Conservation (phyloP, 2,113 vertebrate species). For the Alaudala cheleensis region DNA sequence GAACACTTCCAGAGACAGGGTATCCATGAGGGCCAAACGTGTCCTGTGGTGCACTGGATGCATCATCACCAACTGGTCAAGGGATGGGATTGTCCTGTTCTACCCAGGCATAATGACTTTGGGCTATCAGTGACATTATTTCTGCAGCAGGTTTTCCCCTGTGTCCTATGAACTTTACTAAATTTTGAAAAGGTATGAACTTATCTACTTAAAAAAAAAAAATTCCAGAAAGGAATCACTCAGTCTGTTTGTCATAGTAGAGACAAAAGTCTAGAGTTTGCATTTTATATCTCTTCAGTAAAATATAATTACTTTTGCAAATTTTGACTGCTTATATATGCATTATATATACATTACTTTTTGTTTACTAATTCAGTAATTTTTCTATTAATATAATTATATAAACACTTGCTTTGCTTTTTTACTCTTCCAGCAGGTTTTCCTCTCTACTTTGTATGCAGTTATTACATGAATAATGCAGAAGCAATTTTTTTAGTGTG, state of each 20-base stretch:
- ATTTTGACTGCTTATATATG: not conserved
- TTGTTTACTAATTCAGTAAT: not conserved
- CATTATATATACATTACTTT: not conserved
- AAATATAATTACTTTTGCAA: not conserved
- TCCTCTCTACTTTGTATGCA: not conserved
- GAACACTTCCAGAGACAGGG: not conserved
- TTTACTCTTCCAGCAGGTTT: not conserved
- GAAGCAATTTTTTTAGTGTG: not conserved
- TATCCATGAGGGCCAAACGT: accelerated
- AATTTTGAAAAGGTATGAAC: not conserved
- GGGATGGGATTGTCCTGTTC: not conserved
- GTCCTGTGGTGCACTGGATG: not conserved
- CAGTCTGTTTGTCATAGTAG: not conserved
- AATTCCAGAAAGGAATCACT: not conserved
- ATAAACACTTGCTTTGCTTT: not conserved
- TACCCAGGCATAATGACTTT: not conserved
- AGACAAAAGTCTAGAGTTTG: not conserved
- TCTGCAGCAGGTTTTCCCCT: too few species aligned
- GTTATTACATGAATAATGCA: not conserved
- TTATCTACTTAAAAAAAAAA: not conserved
- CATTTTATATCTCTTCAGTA: not conserved
- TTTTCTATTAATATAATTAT: not conserved
- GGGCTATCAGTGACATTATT: not conserved
- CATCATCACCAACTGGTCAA: accelerated
- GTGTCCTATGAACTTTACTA: not conserved